These are phyloP conservation scores for Apamea sordens DNA, from an alignment of 2,888 invertebrate species.

Conservation along the genomic window DNA sequence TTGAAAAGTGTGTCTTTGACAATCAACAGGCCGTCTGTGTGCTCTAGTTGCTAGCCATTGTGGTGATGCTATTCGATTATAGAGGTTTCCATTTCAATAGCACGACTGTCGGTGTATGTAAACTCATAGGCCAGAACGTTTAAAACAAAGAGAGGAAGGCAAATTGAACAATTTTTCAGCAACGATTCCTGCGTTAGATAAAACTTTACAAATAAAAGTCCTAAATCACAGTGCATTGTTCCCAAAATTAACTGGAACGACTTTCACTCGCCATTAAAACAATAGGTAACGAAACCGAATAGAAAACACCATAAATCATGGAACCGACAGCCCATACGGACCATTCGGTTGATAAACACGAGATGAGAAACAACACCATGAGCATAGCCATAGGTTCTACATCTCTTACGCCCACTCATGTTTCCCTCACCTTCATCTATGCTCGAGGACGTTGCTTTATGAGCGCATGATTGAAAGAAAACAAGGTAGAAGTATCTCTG, in stretches of 20 bases:
- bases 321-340: constrained; percentile 18
- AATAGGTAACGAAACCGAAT: constrained; percentile 62
- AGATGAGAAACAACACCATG: constrained; percentile 24
- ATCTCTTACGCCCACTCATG: constrained; percentile 39
- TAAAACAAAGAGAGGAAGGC: constrained; percentile 43
- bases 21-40: not conserved
- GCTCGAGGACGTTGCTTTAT: not conserved
- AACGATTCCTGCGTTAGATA: constrained; percentile 39
- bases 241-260: constrained; percentile 60
- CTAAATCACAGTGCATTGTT: constrained; percentile 58
- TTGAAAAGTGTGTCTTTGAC: not conserved
- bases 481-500: not conserved
- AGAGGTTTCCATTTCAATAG: not conserved
- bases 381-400: constrained; percentile 28
- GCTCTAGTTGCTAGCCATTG: constrained; percentile 32
- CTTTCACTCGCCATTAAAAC: constrained; percentile 64
- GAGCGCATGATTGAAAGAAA: not conserved
- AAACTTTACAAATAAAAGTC: constrained; percentile 43
- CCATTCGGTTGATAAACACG: constrained; percentile 43
- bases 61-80: constrained; percentile 1
- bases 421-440: not conserved
- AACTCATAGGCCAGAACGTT: constrained; percentile 17
- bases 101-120: not conserved
- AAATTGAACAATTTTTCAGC: constrained; percentile 44
- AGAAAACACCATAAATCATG: constrained; percentile 47